Conservation (phyloP, 2,797 vertebrate species). For the Cynopterus sphinx region DNA sequence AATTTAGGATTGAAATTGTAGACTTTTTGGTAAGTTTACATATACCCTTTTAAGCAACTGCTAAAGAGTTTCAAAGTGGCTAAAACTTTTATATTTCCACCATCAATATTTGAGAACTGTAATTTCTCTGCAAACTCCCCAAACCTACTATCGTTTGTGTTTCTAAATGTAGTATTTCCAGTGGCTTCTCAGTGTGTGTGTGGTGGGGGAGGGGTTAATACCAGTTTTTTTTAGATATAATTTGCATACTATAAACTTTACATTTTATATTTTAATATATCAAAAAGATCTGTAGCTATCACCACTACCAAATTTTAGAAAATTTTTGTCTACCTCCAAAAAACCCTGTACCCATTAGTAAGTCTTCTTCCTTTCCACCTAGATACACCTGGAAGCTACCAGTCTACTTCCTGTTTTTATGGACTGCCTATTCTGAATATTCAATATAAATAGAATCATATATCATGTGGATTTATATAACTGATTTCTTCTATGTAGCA, state of each 20-base stretch:
- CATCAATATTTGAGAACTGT: neutral
- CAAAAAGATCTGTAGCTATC: neutral
- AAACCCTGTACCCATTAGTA: neutral
- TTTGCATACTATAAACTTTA: neutral
- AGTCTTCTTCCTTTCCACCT: neutral
- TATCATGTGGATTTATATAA: neutral
- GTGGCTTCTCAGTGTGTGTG: neutral
- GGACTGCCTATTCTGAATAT: neutral
- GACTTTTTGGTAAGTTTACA: neutral
- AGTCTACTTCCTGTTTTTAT: neutral
- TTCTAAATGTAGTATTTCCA: neutral
- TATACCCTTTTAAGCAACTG: neutral
- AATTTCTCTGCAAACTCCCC: neutral
- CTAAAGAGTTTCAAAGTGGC: neutral
- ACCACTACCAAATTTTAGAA: neutral
- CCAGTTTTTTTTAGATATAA: neutral
- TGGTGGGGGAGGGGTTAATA: neutral
- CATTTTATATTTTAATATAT: neutral
- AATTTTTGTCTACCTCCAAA: neutral
- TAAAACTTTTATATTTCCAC: neutral
- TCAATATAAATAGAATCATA: neutral
- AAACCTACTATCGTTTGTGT: neutral
- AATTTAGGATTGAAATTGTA: neutral
- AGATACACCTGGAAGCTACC: neutral
- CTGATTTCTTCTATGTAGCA: neutral